phyloP scores from a whole-genome alignment of 1,140 invertebrate species.

The Trichoplusia ni region DNA sequence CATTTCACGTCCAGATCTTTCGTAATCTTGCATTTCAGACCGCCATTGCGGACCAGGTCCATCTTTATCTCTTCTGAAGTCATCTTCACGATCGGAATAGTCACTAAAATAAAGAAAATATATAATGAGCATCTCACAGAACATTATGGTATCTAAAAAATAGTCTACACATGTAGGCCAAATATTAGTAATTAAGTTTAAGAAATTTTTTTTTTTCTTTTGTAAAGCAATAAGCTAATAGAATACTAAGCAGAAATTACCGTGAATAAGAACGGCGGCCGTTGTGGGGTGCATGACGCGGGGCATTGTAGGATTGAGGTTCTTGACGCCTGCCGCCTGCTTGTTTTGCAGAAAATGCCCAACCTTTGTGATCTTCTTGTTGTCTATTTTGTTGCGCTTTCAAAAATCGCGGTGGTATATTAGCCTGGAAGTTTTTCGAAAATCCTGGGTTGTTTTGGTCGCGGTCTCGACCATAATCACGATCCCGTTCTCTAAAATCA shows the following conservation, averaged over 20 bases:
- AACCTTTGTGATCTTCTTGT: slow-evolving; percentile 69
- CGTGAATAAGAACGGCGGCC: slow-evolving; percentile 74
- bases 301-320: slow-evolving; percentile 64
- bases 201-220: too few relatives aligned
- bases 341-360: slow-evolving; percentile 68
- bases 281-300: slow-evolving; percentile 66
- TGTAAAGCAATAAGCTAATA: background rate
- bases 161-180: too few relatives aligned
- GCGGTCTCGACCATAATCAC: slow-evolving; percentile 53
- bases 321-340: slow-evolving; percentile 78
- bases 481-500: slow-evolving; percentile 48
- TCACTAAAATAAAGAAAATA: slow-evolving; percentile 56
- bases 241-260: slow-evolving; percentile 38
- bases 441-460: slow-evolving; percentile 80
- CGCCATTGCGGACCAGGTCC: slow-evolving; percentile 72
- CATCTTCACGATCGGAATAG: slow-evolving; percentile 77
- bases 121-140: background rate
- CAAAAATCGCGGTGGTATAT: slow-evolving; percentile 93
- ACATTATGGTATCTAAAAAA: too few relatives aligned
- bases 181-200: too few relatives aligned
- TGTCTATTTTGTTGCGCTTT: slow-evolving; percentile 85
- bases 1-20: slow-evolving; percentile 68
- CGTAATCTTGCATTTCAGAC: slow-evolving; percentile 78
- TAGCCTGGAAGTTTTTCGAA: slow-evolving; percentile 88
- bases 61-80: slow-evolving; percentile 72